A percentile compares a stretch with the other conserved stretches of the same genome.
Evolutionary conservation across 2,888 invertebrate genomes (phyloP).

Genomic region (Bedellia somnulentella): DNA sequence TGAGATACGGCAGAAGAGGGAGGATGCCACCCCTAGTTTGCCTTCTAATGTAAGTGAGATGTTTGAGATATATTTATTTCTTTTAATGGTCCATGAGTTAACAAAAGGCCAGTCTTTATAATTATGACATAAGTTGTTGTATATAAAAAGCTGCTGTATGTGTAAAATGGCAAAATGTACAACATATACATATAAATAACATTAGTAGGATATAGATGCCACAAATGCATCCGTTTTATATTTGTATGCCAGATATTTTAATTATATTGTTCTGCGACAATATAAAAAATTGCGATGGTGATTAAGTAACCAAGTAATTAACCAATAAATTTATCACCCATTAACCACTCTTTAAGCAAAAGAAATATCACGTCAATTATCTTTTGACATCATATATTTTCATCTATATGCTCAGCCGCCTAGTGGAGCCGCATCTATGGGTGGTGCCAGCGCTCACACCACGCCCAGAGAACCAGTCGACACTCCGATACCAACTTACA

Average conservation of each 20-base stretch:
- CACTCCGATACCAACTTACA: conserved; percentile 36
- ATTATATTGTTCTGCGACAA: no score
- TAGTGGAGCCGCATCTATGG: conserved; percentile 39
- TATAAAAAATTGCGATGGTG: background rate
- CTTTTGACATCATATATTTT: no score
- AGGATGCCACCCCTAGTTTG: conserved; percentile 22
- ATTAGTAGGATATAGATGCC: no score
- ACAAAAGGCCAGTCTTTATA: background rate
- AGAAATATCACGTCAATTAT: no score
- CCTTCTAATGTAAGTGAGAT: conserved; percentile 31
- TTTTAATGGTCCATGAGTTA: background rate
- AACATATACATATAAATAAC: no score
- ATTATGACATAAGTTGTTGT: conserved; percentile 1
- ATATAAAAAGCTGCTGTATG: no score
- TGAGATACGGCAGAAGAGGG: conserved; percentile 32
- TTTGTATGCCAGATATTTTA: no score
- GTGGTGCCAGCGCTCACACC: conserved; percentile 35
- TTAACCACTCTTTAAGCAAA: no score
- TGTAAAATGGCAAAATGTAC: no score
- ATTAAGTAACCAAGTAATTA: background rate
- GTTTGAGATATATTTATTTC: no score
- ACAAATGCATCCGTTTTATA: no score
- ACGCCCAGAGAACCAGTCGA: conserved; percentile 39
- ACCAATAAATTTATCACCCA: background rate
- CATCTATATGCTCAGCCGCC: no score